Conservation (phyloP, 2,113 vertebrate species). For the Ophthalmolycus amberensis region DNA sequence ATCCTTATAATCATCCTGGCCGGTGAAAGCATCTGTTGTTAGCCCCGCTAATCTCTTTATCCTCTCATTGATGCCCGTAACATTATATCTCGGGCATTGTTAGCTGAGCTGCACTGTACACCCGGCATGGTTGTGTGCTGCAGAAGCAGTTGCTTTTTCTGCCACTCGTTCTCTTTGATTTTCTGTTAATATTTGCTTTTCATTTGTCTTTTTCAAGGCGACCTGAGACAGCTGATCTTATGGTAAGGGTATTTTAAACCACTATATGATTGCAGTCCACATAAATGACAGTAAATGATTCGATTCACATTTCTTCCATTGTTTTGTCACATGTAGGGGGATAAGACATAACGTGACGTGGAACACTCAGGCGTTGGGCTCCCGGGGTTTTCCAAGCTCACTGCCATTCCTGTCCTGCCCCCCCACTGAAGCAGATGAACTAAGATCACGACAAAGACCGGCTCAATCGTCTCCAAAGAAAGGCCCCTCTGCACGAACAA, state of each 20-base stretch:
- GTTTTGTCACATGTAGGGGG: constrained; percentile 82
- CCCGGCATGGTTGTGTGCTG: constrained; percentile 52
- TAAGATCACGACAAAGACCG: constrained; percentile 20
- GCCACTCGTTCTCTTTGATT: constrained; percentile 69
- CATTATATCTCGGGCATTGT: constrained; percentile 78
- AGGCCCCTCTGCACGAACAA: constrained; percentile 15
- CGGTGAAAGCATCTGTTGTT: constrained; percentile 71
- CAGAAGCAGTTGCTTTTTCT: constrained; percentile 61
- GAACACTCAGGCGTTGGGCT: constrained; percentile 87
- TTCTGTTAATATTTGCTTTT: constrained; percentile 44
- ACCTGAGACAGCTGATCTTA: constrained; percentile 88
- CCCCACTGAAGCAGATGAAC: constrained; percentile 50
- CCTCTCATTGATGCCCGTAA: constrained; percentile 81
- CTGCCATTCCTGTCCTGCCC: constrained; percentile 86
- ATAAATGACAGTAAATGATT: not conserved
- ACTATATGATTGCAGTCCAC: not conserved
- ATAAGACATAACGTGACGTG: constrained; percentile 90
- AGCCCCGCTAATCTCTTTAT: constrained; percentile 72
- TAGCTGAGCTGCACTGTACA: constrained; percentile 71
- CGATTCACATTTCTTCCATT: not conserved
- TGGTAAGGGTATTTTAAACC: constrained; percentile 83
- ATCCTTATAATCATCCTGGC: constrained; percentile 70
- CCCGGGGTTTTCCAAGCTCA: constrained; percentile 81
- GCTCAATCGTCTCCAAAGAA: constrained; percentile 17
- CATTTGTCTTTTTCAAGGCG: constrained; percentile 80